Evolutionary conservation across 2,113 vertebrate genomes (phyloP).

Genomic region (Chitala chitala): DNA sequence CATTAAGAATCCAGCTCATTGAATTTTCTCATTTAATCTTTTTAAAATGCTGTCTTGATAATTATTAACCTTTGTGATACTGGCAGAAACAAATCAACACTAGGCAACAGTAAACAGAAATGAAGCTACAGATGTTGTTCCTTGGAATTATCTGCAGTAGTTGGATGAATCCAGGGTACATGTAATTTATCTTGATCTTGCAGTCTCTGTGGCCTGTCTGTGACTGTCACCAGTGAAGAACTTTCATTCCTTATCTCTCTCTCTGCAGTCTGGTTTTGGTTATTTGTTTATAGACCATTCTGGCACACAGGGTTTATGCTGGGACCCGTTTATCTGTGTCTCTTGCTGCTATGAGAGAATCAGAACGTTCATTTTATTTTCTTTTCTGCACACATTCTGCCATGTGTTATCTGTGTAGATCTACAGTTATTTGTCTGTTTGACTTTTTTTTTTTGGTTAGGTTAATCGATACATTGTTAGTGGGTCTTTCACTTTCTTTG

Average conservation of each 20-base stretch:
- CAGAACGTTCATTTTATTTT: conserved; percentile 20
- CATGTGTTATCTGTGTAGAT: conserved; percentile 41
- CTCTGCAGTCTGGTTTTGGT: conserved; percentile 16
- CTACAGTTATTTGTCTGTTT: conserved; percentile 35
- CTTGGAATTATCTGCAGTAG: neutral
- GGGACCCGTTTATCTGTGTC: conserved; percentile 20
- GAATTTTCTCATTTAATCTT: neutral
- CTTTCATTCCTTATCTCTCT: conserved; percentile 20
- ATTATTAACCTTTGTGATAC: neutral
- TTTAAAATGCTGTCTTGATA: neutral
- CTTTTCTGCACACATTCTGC: conserved; percentile 16
- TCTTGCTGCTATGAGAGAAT: conserved; percentile 16
- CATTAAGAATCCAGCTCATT: neutral
- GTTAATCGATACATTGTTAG: conserved; percentile 59
- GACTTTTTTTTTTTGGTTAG: conserved; percentile 33
- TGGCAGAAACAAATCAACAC: neutral
- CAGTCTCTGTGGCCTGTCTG: neutral
- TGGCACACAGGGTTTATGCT: neutral
- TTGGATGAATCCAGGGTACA: neutral
- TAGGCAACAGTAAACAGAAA: neutral
- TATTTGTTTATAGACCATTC: conserved; percentile 28
- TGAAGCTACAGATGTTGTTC: neutral
- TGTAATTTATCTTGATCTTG: conserved; percentile 21
- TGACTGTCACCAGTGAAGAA: conserved; percentile 21
- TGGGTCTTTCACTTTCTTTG: conserved; percentile 53